Base-by-base conservation (phyloP, 1,140 invertebrate species). In the Rhyacophila brunnea region DNA sequence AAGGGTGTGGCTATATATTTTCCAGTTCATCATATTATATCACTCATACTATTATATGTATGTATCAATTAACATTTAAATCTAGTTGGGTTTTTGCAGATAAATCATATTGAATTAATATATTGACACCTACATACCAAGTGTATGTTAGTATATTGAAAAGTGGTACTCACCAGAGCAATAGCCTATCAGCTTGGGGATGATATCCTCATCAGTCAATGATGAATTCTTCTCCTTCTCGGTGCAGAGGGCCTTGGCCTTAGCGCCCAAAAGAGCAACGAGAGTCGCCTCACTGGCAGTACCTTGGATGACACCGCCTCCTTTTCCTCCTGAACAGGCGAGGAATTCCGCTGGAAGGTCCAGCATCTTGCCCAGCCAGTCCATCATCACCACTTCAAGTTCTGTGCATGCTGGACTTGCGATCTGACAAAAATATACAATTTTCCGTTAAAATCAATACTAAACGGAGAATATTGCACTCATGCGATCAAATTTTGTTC, bases 351-450 rank as follows among this genome's bases (percentile, higher is more conserved):
- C 80, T 0, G 97, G 97, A 4, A 99, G 77, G 5, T 91, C 86
- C 23, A 99, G 70, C 85, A 97, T 91, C 80, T 98, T 93, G 42
- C 93, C 96, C 47, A 99, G 75, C 97, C 97, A 99, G 77, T 99
- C 94, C 69, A 98, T 75, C 87, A 97, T 96, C 10, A 95, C 84
- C 11, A 98, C 95, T 82, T 99, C 96, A 36, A 99, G 76, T 72
- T 99, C 97, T 0, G 97, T 99, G 70, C 96, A 99, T 1, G 96
- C 93, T 0, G 96, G 96, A 79, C 93, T 95, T 0, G 95, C 86
- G 46, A 94, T 93, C 94, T 95, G 67, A 17, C 77, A 70, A 57
- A 11, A 17, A 54, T 13, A 40, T 43, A n/a, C n/a, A n/a, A n/a
- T n/a, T n/a, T n/a, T n/a, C n/a, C n/a, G n/a, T n/a, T n/a, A n/a